These are phyloP conservation scores for Notodonta ziczac DNA, from an alignment of 2,888 invertebrate species.

Conservation along the genomic window DNA sequence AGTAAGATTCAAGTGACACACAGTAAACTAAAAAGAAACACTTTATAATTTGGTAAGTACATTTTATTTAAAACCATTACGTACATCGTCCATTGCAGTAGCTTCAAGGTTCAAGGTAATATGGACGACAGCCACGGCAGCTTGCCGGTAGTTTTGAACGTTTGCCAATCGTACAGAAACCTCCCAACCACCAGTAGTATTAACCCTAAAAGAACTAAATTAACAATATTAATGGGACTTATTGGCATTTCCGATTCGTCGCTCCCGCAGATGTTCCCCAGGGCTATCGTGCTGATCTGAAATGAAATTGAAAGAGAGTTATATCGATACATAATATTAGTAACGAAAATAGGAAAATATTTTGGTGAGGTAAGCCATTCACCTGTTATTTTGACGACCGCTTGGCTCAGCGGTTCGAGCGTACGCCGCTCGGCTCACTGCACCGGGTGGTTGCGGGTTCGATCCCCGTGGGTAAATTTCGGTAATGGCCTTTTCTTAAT, in stretches of 20 bases:
- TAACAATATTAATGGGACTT: slow-evolving; percentile 89
- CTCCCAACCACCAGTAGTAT: slow-evolving; percentile 90
- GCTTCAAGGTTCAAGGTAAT: slow-evolving; percentile 81
- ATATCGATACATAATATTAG: background rate
- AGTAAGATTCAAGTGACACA: too few relatives aligned
- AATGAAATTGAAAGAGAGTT: slow-evolving; percentile 44
- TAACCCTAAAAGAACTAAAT: slow-evolving; percentile 87
- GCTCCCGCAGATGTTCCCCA: slow-evolving; percentile 88
- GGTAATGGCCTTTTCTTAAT: too few relatives aligned
- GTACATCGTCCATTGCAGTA: too few relatives aligned
- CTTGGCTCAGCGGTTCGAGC: too few relatives aligned
- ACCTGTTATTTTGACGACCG: too few relatives aligned
- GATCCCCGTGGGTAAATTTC: too few relatives aligned
- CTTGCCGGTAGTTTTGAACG: slow-evolving; percentile 90
- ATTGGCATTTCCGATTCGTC: slow-evolving; percentile 77
- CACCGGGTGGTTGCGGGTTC: too few relatives aligned
- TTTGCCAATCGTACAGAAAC: slow-evolving; percentile 92
- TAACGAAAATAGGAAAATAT: background rate
- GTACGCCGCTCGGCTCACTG: too few relatives aligned
- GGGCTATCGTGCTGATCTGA: slow-evolving; percentile 88
- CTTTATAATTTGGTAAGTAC: too few relatives aligned
- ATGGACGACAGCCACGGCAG: slow-evolving; percentile 94
- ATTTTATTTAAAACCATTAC: too few relatives aligned
- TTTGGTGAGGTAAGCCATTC: too few relatives aligned
- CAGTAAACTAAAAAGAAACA: too few relatives aligned